Evolutionary conservation across 2,888 invertebrate genomes (phyloP).

Genomic region (Dendrolimus pini): DNA sequence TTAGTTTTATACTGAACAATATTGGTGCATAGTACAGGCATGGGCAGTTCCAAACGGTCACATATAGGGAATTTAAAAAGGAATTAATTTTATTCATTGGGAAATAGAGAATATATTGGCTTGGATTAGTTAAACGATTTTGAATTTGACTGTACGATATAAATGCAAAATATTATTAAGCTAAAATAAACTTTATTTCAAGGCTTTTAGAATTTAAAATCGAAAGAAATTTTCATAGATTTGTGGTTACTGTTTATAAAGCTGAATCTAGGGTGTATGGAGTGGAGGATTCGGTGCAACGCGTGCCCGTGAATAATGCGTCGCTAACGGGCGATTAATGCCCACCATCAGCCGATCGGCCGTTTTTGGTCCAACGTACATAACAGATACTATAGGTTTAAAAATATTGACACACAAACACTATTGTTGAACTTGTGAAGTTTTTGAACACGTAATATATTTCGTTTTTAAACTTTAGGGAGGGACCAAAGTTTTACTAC

Average conservation of each 20-base stretch:
- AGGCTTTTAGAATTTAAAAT: constrained; percentile 10
- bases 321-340: constrained; percentile 72
- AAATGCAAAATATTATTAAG: constrained; percentile 5
- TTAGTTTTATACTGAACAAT: constrained; percentile 8
- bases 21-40: constrained; percentile 16
- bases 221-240: background rate
- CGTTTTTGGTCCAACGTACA: constrained; percentile 29
- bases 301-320: constrained; percentile 74
- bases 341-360: constrained; percentile 47
- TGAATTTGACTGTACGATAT: constrained; percentile 16
- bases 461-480: no score
- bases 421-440: background rate
- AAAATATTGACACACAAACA: background rate
- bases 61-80: constrained; percentile 57
- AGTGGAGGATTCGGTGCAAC: constrained; percentile 58
- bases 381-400: background rate
- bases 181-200: constrained; percentile 12
- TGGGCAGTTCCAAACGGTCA: constrained; percentile 41
- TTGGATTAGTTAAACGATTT: constrained; percentile 66
- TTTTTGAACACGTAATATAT: no score
- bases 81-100: constrained; percentile 68
- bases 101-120: constrained; percentile 71
- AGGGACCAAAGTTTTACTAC: no score
- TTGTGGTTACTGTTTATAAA: background rate
- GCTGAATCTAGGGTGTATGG: constrained; percentile 37